Percentiles rank a stretch among this genome's conserved stretches.
Conservation (phyloP, 1,140 invertebrate species). For the Penaeus chinensis region DNA sequence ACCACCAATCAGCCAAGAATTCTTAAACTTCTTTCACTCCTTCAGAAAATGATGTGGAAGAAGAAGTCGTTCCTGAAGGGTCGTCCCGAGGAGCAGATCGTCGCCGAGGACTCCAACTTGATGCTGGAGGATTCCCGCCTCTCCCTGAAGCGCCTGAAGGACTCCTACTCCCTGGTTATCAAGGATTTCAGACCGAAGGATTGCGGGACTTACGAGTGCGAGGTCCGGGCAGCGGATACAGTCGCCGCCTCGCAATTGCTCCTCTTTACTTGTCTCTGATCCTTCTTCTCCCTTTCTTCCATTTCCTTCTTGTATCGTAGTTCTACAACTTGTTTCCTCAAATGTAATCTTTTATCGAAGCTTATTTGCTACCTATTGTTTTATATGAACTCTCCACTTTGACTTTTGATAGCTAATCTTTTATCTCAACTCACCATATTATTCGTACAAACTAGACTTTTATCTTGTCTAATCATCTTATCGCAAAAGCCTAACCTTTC, state of each 20-base stretch:
- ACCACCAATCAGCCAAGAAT: background rate
- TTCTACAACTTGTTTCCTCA: no score
- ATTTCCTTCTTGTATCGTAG: no score
- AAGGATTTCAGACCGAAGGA: conserved; percentile 50
- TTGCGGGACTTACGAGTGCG: conserved; percentile 45
- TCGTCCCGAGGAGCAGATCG: conserved; percentile 32
- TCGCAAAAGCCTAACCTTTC: no score
- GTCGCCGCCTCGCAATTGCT: conserved; percentile 33
- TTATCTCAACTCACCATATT: no score
- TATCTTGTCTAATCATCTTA: no score
- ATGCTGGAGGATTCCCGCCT: conserved; percentile 35
- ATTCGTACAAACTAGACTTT: no score
- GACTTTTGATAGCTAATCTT: no score
- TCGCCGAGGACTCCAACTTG: conserved; percentile 25
- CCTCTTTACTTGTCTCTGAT: conserved; percentile 42
- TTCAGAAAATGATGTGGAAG: conserved; percentile 44
- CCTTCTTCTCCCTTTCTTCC: no score
- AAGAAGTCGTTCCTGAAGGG: conserved; percentile 47
- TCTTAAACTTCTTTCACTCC: background rate
- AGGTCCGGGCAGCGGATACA: conserved; percentile 31
- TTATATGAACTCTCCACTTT: no score
- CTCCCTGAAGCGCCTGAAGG: conserved; percentile 9
- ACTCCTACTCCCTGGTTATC: conserved; percentile 37
- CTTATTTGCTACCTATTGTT: no score
- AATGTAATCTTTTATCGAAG: no score